phyloP scores from a whole-genome alignment of 2,113 vertebrate genomes.

The Ictalurus punctatus region DNA sequence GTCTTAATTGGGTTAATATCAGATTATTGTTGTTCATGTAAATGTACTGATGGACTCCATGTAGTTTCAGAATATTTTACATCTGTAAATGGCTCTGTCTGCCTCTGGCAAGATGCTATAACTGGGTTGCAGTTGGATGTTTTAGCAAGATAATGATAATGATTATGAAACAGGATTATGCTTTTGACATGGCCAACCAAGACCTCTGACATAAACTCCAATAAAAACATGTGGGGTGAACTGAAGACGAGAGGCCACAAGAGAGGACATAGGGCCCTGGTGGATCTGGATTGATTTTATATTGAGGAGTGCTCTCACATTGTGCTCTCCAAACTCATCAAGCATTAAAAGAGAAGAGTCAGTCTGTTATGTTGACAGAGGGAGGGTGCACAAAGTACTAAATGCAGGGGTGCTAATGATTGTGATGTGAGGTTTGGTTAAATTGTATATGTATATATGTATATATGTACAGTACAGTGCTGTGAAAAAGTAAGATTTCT shows the following conservation, averaged over 20 bases:
- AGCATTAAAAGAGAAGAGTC: background rate
- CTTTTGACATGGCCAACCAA: background rate
- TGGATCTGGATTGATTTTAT: background rate
- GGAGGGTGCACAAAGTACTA: background rate
- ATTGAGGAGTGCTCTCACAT: background rate
- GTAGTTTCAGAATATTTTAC: background rate
- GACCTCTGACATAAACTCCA: background rate
- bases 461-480: too few species aligned
- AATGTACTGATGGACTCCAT: background rate
- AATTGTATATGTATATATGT: too few species aligned
- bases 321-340: background rate
- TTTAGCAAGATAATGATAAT: background rate
- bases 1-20: too few species aligned
- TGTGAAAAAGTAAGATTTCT: too few species aligned
- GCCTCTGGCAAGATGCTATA: background rate
- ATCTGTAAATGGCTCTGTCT: background rate
- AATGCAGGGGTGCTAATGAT: too few species aligned
- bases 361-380: background rate
- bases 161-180: background rate
- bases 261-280: background rate
- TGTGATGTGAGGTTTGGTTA: too few species aligned
- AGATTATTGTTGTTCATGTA: too few species aligned
- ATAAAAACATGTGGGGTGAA: background rate
- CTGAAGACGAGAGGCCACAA: background rate
- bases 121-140: background rate